Evolutionary conservation across 2,888 invertebrate genomes (phyloP), one percentile per base, ranked within the genome.

Genomic region (Thera britannica): DNA sequence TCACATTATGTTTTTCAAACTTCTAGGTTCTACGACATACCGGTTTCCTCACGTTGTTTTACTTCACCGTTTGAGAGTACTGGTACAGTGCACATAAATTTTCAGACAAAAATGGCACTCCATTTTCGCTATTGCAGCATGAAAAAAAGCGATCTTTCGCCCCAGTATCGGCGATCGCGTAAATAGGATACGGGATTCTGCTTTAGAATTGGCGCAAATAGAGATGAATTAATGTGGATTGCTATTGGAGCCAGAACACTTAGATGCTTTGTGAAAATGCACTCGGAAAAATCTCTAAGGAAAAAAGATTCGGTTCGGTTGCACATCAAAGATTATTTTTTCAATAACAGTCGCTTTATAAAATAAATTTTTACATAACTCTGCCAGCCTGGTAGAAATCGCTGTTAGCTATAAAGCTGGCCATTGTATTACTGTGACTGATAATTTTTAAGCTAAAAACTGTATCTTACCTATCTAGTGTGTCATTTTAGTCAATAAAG

Each of bases 151-250:
- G 0, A 49, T 38, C 6, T 11, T 36, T 36, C 46, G 8, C 11
- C 52, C 52, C 11, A 9, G 23, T 67, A 65, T 56, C 34, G 44
- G 61, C 52, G 12, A 58, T 55, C 12, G 68, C 51, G 52, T 64
- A 57, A 68, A 58, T 61, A 12, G 52, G 34, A 52, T 61, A 64
- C 61, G 68, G 61, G 64, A 60, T 61, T 60, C 52, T 52, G 60
- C 68, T 68, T 64, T 58, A 54, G 68, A 68, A 61, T 65, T 35
- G 58, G 38, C 54, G 48, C 54, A 57, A 62, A 65, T 64, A 64
- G 57, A 62, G 51, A 59, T 56, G 44, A 67, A 59, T 59, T 51
- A 56, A 63, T 36, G 36, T 54, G 46, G 48, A 57, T 61, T 36
- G 38, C 8, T 56, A 54, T 49, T 60, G 4, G 8, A 61, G 56